Evolutionary conservation across 2,888 invertebrate genomes (phyloP).

Genomic region (Drosophila flavopinicola): DNA sequence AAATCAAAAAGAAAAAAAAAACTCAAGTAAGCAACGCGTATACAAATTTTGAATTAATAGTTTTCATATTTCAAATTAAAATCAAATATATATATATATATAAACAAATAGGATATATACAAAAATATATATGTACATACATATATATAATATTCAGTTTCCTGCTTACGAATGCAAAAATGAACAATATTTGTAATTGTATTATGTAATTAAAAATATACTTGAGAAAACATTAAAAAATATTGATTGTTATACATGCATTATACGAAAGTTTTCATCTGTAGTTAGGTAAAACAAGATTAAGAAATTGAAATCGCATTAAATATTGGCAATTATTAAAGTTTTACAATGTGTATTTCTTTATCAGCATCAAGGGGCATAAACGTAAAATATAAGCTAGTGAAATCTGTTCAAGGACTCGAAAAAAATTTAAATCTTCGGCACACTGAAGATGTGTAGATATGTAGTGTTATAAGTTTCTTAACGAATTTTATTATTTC

Average conservation of each 20-base stretch:
- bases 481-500: too few relatives aligned
- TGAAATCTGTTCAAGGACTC: too few relatives aligned
- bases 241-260: conserved; percentile 70
- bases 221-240: conserved; percentile 39
- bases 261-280: conserved; percentile 67
- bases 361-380: too few relatives aligned
- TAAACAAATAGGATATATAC: conserved; percentile 1
- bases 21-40: conserved; percentile 54
- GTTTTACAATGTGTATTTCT: conserved; percentile 20
- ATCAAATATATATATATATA: conserved; percentile 40
- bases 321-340: conserved; percentile 48
- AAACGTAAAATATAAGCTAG: too few relatives aligned
- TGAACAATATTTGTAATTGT: conserved; percentile 45
- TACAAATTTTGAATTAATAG: conserved; percentile 69
- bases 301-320: conserved; percentile 59
- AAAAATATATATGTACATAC: conserved; percentile 4
- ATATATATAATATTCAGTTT: conserved; percentile 21
- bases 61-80: conserved; percentile 63
- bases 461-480: too few relatives aligned
- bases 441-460: too few relatives aligned
- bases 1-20: conserved; percentile 36
- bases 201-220: conserved; percentile 50
- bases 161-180: conserved; percentile 44
- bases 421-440: too few relatives aligned
- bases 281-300: conserved; percentile 64